Conservation (phyloP, 2,797 vertebrate genomes). For the Lutjanus campechanus region DNA sequence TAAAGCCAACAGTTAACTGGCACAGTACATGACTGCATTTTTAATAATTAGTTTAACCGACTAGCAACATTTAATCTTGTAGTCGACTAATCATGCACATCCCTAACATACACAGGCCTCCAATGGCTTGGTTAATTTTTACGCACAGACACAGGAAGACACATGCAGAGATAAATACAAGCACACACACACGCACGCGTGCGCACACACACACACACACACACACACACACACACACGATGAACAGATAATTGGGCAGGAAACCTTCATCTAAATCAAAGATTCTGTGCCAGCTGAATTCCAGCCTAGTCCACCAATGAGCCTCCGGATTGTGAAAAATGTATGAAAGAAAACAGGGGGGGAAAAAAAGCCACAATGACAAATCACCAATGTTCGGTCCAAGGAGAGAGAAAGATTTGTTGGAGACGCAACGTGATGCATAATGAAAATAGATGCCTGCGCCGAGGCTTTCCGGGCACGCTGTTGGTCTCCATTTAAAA, state of each 20-base stretch:
- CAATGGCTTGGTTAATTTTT: constrained; percentile 55
- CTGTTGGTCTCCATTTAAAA: constrained; percentile 81
- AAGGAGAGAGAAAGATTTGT: constrained; percentile 80
- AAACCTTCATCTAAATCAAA: constrained; percentile 75
- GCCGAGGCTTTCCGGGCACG: constrained; percentile 72
- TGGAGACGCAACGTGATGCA: constrained; percentile 72
- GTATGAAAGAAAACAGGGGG: constrained; percentile 66
- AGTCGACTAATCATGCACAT: too few species aligned
- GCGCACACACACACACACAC: constrained; percentile 19
- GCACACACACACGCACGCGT: constrained; percentile 14
- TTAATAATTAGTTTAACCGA: too few species aligned
- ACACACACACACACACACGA: constrained; percentile 26
- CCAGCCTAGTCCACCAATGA: constrained; percentile 73
- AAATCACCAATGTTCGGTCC: constrained; percentile 75
- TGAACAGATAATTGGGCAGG: constrained; percentile 72
- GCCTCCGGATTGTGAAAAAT: constrained; percentile 74
- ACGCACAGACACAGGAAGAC: constrained; percentile 25
- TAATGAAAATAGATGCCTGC: constrained; percentile 83
- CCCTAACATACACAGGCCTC: not conserved
- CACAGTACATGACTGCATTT: too few species aligned
- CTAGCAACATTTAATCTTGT: too few species aligned
- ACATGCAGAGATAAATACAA: constrained; percentile 15
- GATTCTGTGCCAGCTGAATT: constrained; percentile 72
- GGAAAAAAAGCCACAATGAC: constrained; percentile 73
- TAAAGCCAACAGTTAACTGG: too few species aligned